A percentile compares a stretch with the other conserved stretches of the same genome.
phyloP scores from a whole-genome alignment of 1,140 invertebrate genomes.

The Heliothis virescens region DNA sequence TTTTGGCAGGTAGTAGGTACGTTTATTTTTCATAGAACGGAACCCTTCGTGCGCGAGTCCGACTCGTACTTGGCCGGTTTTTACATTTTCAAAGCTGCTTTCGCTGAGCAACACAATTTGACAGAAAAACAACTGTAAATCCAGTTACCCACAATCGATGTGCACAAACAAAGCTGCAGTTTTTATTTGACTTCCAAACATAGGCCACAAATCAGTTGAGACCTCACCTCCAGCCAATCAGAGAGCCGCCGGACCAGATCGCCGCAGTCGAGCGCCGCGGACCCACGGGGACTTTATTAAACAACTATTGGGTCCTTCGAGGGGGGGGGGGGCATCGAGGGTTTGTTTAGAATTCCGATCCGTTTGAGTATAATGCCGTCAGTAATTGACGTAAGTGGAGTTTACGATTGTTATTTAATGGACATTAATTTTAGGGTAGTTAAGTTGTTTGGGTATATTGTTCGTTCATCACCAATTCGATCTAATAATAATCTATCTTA shows the following conservation, averaged over 20 bases:
- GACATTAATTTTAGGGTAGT: not conserved
- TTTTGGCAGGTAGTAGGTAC: too few relatives aligned
- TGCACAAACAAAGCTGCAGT: not conserved
- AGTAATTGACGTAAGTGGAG: slow-evolving; percentile 45
- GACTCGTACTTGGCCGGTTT: too few relatives aligned
- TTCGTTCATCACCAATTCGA: too few relatives aligned
- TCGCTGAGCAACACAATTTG: too few relatives aligned
- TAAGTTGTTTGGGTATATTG: not conserved
- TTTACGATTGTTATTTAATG: slow-evolving; percentile 27
- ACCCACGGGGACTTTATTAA: slow-evolving; percentile 38
- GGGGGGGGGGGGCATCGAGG: not conserved
- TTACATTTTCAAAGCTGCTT: too few relatives aligned
- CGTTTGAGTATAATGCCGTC: slow-evolving; percentile 33
- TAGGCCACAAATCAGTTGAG: not conserved
- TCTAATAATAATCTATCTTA: too few relatives aligned
- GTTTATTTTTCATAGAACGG: too few relatives aligned
- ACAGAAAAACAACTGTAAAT: not conserved
- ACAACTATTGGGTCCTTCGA: slow-evolving; percentile 35
- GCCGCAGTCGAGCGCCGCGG: slow-evolving; percentile 28
- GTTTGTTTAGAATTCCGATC: slow-evolving; percentile 43
- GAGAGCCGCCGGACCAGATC: slow-evolving; percentile 5
- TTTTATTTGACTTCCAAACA: slow-evolving; percentile 1
- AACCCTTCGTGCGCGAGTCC: too few relatives aligned
- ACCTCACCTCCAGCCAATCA: slow-evolving; percentile 22
- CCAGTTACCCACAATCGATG: slow-evolving; percentile 4